A percentile compares a stretch with the other conserved stretches of the same genome.
Evolutionary conservation across 2,797 vertebrate genomes (phyloP).

Genomic region (Serranus cabrilla): DNA sequence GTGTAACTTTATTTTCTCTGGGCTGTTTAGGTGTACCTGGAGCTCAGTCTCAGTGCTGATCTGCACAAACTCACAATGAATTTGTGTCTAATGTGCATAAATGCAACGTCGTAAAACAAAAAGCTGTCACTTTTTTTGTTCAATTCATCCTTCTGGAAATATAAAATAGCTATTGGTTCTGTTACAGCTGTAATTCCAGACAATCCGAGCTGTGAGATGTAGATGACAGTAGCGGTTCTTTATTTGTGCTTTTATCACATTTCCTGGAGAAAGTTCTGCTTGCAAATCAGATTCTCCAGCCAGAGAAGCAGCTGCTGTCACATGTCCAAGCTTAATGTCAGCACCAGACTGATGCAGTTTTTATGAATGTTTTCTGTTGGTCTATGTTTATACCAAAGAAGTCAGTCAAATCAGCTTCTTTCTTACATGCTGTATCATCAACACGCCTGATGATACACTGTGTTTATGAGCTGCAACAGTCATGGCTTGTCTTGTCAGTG

Average conservation of each 20-base stretch:
- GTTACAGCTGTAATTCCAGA: not conserved
- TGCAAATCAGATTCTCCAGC: conserved; percentile 27
- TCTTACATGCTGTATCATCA: conserved; percentile 12
- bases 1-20: not conserved
- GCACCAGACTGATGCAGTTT: not conserved
- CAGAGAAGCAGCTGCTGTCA: conserved; percentile 5
- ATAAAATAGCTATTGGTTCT: not conserved
- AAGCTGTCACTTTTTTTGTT: not conserved
- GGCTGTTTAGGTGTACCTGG: not conserved
- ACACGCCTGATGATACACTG: not conserved
- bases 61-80: not conserved
- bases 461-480: conserved; percentile 13
- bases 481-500: conserved; percentile 17
- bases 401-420: conserved; percentile 16
- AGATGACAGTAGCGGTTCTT: not conserved
- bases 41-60: conserved; percentile 2
- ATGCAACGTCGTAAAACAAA: not conserved
- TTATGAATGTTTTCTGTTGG: conserved; percentile 15
- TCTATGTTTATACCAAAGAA: not conserved
- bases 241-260: conserved; percentile 24
- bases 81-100: not conserved
- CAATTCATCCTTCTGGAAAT: not conserved
- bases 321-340: not conserved
- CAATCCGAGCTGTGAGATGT: conserved; percentile 8
- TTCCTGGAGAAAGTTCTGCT: conserved; percentile 31